A percentile compares a stretch with the other conserved stretches of the same genome.
Evolutionary conservation across 23 tunicate genomes (phyloP).

Genomic region (Ascidia mentula): DNA sequence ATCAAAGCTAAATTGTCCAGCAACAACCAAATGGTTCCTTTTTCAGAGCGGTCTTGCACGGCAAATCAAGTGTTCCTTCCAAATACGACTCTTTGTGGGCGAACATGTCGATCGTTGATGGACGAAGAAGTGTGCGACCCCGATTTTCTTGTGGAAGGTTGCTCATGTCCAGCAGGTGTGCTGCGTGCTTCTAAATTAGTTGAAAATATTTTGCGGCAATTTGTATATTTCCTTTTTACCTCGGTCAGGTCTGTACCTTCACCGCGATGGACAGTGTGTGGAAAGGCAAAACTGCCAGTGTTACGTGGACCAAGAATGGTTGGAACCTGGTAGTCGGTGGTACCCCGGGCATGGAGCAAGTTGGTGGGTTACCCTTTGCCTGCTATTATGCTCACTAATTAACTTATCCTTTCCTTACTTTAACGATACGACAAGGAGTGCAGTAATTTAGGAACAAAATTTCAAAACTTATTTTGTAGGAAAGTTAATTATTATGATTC

Average conservation of each 20-base stretch:
- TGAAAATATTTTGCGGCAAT: no score
- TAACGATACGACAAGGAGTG: no score
- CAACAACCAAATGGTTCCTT: no score
- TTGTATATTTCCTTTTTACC: no score
- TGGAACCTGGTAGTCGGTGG: background rate
- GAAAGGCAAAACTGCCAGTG: slow-evolving; percentile 2
- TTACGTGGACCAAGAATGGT: slow-evolving; percentile 2
- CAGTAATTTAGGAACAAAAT: no score
- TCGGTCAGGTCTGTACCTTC: slow-evolving; percentile 3
- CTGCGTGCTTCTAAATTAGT: no score
- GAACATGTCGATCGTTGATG: slow-evolving; percentile 39
- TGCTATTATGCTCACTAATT: no score
- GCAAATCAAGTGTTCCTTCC: slow-evolving; percentile 12
- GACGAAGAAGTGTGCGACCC: slow-evolving; percentile 1
- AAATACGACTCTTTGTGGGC: slow-evolving; percentile 20
- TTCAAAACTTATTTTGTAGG: no score
- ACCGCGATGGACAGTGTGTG: background rate
- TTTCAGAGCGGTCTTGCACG: slow-evolving; percentile 8
- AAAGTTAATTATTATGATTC: no score
- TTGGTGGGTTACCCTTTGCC: no score
- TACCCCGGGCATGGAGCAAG: background rate
- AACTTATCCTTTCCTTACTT: no score
- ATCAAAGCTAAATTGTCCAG: no score
- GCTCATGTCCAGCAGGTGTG: slow-evolving; percentile 36
- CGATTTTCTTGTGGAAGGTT: slow-evolving; percentile 34